Conservation (phyloP, 2,113 vertebrate genomes). For the Etheostoma spectabile region DNA sequence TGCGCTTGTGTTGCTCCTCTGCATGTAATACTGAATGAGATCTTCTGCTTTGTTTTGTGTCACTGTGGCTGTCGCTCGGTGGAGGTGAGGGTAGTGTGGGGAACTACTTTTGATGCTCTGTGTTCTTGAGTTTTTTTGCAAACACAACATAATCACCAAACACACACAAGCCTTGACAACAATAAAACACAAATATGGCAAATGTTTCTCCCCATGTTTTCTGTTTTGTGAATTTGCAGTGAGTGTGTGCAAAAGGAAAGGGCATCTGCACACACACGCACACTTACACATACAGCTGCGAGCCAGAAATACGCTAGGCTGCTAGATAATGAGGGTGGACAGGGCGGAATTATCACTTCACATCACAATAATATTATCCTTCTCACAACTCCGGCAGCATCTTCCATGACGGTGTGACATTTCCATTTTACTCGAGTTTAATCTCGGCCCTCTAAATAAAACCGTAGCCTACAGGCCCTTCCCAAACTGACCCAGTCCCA, state of each 20-base stretch:
- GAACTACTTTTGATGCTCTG: constrained; percentile 51
- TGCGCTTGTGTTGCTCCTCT: constrained; percentile 52
- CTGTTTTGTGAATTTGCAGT: constrained; percentile 60
- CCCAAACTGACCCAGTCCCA: constrained; percentile 83
- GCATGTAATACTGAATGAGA: constrained; percentile 40
- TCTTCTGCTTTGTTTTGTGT: constrained; percentile 40
- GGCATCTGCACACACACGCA: constrained; percentile 51
- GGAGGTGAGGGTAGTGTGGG: constrained; percentile 23
- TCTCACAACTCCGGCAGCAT: constrained; percentile 80
- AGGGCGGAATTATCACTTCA: constrained; percentile 81
- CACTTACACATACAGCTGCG: constrained; percentile 66
- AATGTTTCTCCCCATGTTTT: constrained; percentile 58
- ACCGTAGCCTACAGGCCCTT: constrained; percentile 76
- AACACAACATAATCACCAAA: constrained; percentile 36
- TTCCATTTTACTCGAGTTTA: constrained; percentile 85
- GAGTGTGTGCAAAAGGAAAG: constrained; percentile 59
- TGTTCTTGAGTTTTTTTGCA: constrained; percentile 55
- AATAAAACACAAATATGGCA: constrained; percentile 63
- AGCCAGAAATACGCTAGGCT: constrained; percentile 75
- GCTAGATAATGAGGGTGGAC: constrained; percentile 81
- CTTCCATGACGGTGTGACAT: constrained; percentile 84
- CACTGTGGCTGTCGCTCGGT: constrained; percentile 10
- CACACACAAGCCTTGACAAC: constrained; percentile 40
- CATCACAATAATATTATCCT: constrained; percentile 85
- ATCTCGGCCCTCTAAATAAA: constrained; percentile 85